phyloP scores from a whole-genome alignment of 2,113 vertebrate species.

The Scophthalmus maximus region DNA sequence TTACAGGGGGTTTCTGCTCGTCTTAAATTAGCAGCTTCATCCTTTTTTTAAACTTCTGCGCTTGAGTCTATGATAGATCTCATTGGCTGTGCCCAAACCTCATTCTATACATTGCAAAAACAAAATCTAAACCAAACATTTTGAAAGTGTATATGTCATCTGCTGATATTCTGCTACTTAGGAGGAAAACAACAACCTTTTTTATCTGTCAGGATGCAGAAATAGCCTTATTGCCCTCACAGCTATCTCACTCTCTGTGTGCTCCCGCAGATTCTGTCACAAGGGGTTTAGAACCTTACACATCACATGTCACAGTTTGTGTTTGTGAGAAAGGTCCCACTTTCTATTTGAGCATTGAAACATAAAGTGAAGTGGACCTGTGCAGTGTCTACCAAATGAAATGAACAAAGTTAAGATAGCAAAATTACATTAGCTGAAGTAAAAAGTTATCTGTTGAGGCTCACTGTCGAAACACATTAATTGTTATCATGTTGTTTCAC shows the following conservation, averaged over 20 bases:
- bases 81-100: not conserved
- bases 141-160: constrained; percentile 14
- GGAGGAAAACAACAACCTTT: constrained; percentile 19
- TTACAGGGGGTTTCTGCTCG: constrained; percentile 3
- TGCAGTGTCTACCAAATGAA: no score
- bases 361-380: no score
- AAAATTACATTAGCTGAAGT: not conserved
- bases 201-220: constrained; percentile 20
- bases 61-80: constrained; percentile 4
- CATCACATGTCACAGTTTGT: not conserved
- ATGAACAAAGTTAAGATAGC: no score
- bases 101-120: not conserved
- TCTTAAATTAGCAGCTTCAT: constrained; percentile 38
- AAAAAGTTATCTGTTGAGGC: not conserved
- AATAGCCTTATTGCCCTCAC: constrained; percentile 20
- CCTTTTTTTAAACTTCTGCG: no score
- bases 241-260: constrained; percentile 15
- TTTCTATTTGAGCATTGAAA: no score
- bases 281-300: constrained; percentile 32
- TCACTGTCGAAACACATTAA: constrained; percentile 1
- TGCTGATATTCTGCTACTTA: constrained; percentile 10
- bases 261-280: constrained; percentile 27
- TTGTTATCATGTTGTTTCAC: constrained; percentile 23
- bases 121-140: not conserved
- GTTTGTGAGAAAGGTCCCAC: no score